phyloP scores from a whole-genome alignment of 2,888 invertebrate genomes.

The Globia sparganii region DNA sequence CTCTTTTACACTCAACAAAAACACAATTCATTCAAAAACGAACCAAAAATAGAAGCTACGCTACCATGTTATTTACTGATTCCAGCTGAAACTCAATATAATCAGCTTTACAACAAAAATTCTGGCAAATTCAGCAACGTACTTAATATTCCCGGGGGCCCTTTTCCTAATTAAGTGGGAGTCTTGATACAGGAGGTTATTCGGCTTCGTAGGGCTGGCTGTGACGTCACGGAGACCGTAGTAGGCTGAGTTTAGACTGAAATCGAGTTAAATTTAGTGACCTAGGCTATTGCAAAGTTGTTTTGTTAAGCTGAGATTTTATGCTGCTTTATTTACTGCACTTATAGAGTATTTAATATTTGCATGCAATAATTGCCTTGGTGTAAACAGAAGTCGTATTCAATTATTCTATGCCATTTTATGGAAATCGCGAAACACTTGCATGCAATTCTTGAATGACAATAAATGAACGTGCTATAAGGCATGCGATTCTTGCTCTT shows the following conservation, averaged over 20 bases:
- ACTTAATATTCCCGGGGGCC: conserved; percentile 44
- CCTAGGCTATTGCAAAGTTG: background rate
- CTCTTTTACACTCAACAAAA: background rate
- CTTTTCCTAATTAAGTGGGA: conserved; percentile 51
- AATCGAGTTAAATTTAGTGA: background rate
- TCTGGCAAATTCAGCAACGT: conserved; percentile 8
- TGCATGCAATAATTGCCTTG: too few species aligned
- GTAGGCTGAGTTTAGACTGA: background rate
- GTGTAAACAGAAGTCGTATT: too few species aligned
- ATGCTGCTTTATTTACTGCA: too few species aligned
- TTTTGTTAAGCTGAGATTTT: background rate
- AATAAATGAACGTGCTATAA: background rate
- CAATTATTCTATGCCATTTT: too few species aligned
- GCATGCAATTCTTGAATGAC: background rate
- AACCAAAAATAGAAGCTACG: background rate
- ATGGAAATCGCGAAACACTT: background rate
- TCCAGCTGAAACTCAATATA: conserved; percentile 11
- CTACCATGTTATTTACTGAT: background rate
- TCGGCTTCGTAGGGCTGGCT: background rate
- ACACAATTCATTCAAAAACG: background rate
- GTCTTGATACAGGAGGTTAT: conserved; percentile 22
- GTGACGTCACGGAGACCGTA: conserved; percentile 27
- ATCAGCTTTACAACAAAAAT: conserved; percentile 30
- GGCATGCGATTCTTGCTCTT: too few species aligned
- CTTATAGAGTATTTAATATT: too few species aligned